Base-by-base conservation (phyloP, 2,797 vertebrate genomes). In the Aphelocoma californica region DNA sequence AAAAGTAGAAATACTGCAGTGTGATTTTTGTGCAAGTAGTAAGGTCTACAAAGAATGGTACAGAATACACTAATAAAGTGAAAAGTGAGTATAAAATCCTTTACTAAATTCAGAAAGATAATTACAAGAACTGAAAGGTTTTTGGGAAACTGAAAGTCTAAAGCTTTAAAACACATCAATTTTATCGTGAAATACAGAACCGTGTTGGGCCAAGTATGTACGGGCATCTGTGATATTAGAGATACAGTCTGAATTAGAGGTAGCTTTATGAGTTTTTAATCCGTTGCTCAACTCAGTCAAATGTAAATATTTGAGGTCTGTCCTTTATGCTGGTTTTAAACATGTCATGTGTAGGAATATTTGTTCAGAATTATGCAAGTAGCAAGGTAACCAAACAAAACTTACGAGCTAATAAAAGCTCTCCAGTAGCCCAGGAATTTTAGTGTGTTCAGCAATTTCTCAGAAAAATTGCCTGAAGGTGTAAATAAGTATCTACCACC, bases 241-340 rank as follows among this genome's bases (percentile, higher is more conserved):
- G 95, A 92, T 92, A 75, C 31, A 48, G 60, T 94, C 48, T 78
- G 92, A 97, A 93, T 97, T 96, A 94, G 94, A 95, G 96, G 78
- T 94, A 96, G 40, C 65, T 95, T 70, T 80, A 92, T 83, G 86
- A 91, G 71, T 81, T 97, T 94, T 97, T 96, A 90, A 97, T 95
- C 80, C 95, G 83, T 96, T 95, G 69, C 53, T 95, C 73, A 94
- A 44, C 71, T 92, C 89, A 93, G 92, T 96, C 78, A 96, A 94
- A 81, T 92, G 66, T 95, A 88, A 96, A 96, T 87, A 62, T 96
- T 96, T 97, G 87, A 90, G 88, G 82, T 92, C 83, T 93, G 85
- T 96, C 81, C 91, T 97, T 97, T 96, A 88, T 96, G 97, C 95
- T 97, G 86, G n/a, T 94, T 97, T 93, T 97, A 97, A 96, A 83